Conservation (phyloP, 1,140 invertebrate genomes). For the Tetragonula clypearis region DNA sequence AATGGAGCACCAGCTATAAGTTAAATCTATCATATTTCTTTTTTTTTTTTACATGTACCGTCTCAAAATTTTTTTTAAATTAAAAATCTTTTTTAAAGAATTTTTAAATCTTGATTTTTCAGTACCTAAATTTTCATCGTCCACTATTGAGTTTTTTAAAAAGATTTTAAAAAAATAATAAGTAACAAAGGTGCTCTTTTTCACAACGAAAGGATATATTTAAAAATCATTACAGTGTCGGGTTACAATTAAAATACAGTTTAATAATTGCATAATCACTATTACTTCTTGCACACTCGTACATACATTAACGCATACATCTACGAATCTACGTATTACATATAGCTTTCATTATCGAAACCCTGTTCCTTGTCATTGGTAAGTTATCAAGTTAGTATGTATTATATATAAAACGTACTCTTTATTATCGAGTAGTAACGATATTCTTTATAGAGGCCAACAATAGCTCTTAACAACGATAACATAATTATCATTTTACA, state of each 20-base stretch:
- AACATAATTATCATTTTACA: neutral
- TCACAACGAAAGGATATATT: constrained; percentile 15
- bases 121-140: no score
- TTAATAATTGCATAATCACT: constrained; percentile 14
- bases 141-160: neutral
- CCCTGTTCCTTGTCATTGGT: constrained; percentile 29
- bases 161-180: neutral
- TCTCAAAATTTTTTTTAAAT: no score
- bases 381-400: neutral
- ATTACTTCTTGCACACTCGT: constrained; percentile 25
- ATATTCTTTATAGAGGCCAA: neutral
- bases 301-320: constrained; percentile 24
- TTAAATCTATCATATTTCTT: no score
- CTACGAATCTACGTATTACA: neutral
- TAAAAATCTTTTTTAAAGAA: no score
- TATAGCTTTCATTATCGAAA: neutral
- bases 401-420: neutral
- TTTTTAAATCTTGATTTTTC: no score
- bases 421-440: neutral
- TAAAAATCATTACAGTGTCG: constrained; percentile 9
- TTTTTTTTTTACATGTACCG: no score
- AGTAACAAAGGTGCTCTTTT: neutral
- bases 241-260: constrained; percentile 33
- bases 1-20: no score
- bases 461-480: neutral